These are phyloP conservation scores for Anthrax anthrax DNA, from an alignment of 2,888 invertebrate genomes.

Conservation along the genomic window DNA sequence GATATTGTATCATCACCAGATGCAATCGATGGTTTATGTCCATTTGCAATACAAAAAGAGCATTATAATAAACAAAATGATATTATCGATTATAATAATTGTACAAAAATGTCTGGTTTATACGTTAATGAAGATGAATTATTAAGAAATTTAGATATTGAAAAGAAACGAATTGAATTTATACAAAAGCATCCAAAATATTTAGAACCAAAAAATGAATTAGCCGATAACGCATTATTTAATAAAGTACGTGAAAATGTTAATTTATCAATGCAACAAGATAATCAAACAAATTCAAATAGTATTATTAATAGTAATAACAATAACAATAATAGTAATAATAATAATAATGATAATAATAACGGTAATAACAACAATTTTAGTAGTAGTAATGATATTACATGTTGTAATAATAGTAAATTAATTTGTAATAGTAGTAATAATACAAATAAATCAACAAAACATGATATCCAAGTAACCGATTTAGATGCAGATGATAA, in stretches of 20 bases:
- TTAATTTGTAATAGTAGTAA: too few relatives aligned
- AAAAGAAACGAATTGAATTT: slow-evolving; percentile 19
- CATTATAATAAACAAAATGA: slow-evolving; percentile 28
- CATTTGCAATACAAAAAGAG: slow-evolving; percentile 32
- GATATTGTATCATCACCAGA: slow-evolving; percentile 29
- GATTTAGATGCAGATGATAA: slow-evolving; percentile 16
- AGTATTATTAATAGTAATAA: too few relatives aligned
- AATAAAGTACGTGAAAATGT: slow-evolving; percentile 33
- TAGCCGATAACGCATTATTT: slow-evolving; percentile 32
- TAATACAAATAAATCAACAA: background rate
- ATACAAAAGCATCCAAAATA: slow-evolving; percentile 13
- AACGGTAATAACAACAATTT: background rate
- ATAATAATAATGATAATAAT: too few relatives aligned
- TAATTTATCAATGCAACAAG: slow-evolving; percentile 24
- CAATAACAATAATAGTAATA: too few relatives aligned
- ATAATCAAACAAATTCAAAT: background rate
- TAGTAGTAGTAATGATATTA: too few relatives aligned
- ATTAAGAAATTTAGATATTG: slow-evolving; percentile 25
- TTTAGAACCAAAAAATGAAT: slow-evolving; percentile 19
- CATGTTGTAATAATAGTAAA: too few relatives aligned
- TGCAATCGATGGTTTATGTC: slow-evolving; percentile 32
- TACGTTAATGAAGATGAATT: slow-evolving; percentile 30
- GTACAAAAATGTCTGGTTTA: slow-evolving; percentile 23
- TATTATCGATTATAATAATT: slow-evolving; percentile 21
- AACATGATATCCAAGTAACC: background rate